Percentiles rank a stretch among this genome's conserved stretches.
Conservation (phyloP, 2,113 vertebrate genomes). For the Notarius quadriscutis region DNA sequence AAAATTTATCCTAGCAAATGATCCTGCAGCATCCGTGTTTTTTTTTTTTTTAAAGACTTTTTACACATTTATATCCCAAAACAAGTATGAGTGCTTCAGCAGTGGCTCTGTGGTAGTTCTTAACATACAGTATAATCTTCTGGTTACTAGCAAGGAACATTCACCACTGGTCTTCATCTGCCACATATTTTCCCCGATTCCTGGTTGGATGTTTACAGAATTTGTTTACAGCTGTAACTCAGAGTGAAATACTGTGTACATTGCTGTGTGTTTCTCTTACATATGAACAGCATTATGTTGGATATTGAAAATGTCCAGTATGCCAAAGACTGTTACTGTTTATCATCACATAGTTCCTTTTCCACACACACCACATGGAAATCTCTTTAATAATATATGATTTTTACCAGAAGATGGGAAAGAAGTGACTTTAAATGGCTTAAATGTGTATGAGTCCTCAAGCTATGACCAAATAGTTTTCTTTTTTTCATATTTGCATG, state of each 20-base stretch:
- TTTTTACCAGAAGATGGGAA: not conserved
- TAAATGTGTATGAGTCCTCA: not conserved
- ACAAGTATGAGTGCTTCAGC: not conserved
- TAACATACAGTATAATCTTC: not conserved
- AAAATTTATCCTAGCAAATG: not conserved
- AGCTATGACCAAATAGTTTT: not conserved
- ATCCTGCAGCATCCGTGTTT: not conserved
- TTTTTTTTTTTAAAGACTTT: not conserved
- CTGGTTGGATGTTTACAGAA: slow-evolving; percentile 8
- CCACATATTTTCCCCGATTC: slow-evolving; percentile 3
- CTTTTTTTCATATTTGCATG: not conserved
- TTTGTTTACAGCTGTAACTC: slow-evolving; percentile 14
- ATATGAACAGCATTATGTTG: not conserved
- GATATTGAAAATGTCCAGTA: not conserved
- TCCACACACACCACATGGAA: not conserved
- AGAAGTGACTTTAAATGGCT: not conserved
- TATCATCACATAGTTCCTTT: not conserved
- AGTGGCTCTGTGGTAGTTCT: not conserved
- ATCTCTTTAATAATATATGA: not conserved
- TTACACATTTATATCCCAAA: not conserved
- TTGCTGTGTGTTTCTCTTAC: not conserved
- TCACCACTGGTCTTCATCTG: not conserved
- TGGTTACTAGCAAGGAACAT: not conserved
- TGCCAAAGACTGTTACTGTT: not conserved
- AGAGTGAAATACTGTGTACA: not conserved